These are phyloP conservation scores for Dermolepida albohirtum DNA, from an alignment of 2,888 invertebrate genomes.

Conservation along the genomic window DNA sequence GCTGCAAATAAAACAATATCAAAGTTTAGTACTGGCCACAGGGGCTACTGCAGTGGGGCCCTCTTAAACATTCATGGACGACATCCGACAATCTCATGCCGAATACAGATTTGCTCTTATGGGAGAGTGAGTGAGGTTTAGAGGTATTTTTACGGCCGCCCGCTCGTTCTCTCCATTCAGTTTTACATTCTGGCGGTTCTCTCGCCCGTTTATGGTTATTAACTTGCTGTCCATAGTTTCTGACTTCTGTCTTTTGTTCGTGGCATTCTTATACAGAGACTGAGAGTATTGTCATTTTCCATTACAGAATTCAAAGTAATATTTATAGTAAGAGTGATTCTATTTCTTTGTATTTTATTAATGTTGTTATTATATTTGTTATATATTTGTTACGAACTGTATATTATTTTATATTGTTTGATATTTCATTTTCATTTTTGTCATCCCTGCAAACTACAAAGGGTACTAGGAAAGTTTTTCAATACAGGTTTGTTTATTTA, in stretches of 20 bases:
- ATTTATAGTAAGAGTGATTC: too few species aligned
- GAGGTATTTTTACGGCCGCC: constrained; percentile 38
- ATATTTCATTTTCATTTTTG: too few species aligned
- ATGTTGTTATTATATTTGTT: too few species aligned
- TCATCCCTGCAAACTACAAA: too few species aligned
- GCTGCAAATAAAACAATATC: constrained; percentile 66
- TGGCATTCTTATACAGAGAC: too few species aligned
- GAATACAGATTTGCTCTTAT: constrained; percentile 44
- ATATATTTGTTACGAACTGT: too few species aligned
- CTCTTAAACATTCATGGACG: constrained; percentile 58
- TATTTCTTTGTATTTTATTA: too few species aligned
- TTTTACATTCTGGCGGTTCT: constrained; percentile 36
- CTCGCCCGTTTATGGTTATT: constrained; percentile 40
- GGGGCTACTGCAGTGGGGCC: constrained; percentile 53
- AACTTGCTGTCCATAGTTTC: constrained; percentile 24
- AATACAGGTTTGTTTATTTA: too few species aligned
- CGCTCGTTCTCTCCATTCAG: constrained; percentile 33
- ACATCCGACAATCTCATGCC: constrained; percentile 44
- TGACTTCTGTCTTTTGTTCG: too few species aligned
- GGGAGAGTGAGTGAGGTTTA: constrained; percentile 18
- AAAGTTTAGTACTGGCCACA: constrained; percentile 64
- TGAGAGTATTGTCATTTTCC: constrained; percentile 5
- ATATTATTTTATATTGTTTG: too few species aligned
- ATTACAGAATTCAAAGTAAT: too few species aligned
- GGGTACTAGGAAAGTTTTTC: too few species aligned